Base-by-base conservation (phyloP, 2,797 vertebrate species). In the Microcaecilia unicolor region DNA sequence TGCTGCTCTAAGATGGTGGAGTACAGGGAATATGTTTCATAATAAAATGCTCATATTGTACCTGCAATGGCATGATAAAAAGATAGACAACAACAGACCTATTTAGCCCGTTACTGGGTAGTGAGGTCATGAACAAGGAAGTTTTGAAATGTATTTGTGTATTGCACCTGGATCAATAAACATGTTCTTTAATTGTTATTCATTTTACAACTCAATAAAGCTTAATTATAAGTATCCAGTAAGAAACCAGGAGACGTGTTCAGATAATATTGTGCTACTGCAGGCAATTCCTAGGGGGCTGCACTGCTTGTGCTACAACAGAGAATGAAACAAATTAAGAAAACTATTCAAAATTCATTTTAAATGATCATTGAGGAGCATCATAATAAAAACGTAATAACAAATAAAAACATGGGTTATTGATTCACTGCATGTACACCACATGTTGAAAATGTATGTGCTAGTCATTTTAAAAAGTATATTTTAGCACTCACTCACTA, bases 141-240 rank as follows among this genome's bases (percentile, higher is more conserved):
- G 38, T 60, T 69, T 69, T 60, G 41, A 49, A 38, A 35, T 53
- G 15, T 50, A 45, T 53, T 34, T 58, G 18, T 31, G 21, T 21
- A 49, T 59, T 25, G 37, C 81, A 85, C 83, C 81, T 84, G 81
- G 72, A 76, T 65, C 51, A 61, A 76, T 71, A 76, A 81, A 54
- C 57, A 23, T 42, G 48, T 70, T 73, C 70, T 40, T 17, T 13
- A 72, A 79, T 80, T 75, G 67, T 80, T 79, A 75, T 70, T 82
- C 76, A 73, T 82, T 80, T 81, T 75, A 76, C 61, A 80, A 61
- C 70, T 81, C 74, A 76, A 84, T 81, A 83, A 77, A 80, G 67
- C 80, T 85, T 84, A 84, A 85, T 83, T 84, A 80, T 83, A 75
- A 80, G 69, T 72, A 69, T 72, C 67, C 77, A 76, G 70, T 64